Base-by-base conservation (phyloP, 2,888 invertebrate genomes). In the Ichneumon xanthorius region DNA sequence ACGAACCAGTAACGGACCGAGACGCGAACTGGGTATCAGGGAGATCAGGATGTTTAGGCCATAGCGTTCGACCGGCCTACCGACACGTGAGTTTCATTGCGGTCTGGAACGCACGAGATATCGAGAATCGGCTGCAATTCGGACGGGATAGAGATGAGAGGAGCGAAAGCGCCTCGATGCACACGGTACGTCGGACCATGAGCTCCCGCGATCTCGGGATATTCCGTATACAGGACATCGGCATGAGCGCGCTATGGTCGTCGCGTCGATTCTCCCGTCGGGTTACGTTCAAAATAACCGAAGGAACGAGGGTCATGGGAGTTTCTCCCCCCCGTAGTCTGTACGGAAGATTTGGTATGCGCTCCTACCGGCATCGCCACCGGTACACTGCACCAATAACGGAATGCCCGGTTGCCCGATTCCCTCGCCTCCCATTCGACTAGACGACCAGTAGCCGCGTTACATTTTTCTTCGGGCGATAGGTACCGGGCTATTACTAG, bases 391-490 rank as follows among this genome's bases (percentile, higher is more conserved):
- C 26, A 58, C 48, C 75, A 55, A 45, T 72, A 80, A 82, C 53
- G 30, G 76, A 76, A 67, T 67, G 22, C 65, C 76, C 22, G 55
- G 48, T 19, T 70, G 76, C 40, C 45, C 82, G 40, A 80, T 76
- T 85, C 67, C 68, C 85, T 79, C 55, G 82, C 53, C 67, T 19
- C 67, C 50, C 58, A 63, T 82, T 82, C 53, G 67, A 71, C 76
- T 73, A 71, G 58, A 58, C 82, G 33, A 76, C 71, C 30, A 63
- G 48, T 19, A 65, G 68, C 68, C 48, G 45, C 77, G 40, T 80
- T 50, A 80, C 76, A 77, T 80, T 82, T 82, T 82, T 82, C 71
- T 68, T 67, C 55, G 7, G 68, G 16, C 80, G 61, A 82, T 85
- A 53, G 37, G 37, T 76, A 82, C 19, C 67, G 3, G 16, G 76